A percentile compares a stretch with the other conserved stretches of the same genome.
Evolutionary conservation across 2,888 invertebrate species (phyloP).

Genomic region (Habrosyne pyritoides): DNA sequence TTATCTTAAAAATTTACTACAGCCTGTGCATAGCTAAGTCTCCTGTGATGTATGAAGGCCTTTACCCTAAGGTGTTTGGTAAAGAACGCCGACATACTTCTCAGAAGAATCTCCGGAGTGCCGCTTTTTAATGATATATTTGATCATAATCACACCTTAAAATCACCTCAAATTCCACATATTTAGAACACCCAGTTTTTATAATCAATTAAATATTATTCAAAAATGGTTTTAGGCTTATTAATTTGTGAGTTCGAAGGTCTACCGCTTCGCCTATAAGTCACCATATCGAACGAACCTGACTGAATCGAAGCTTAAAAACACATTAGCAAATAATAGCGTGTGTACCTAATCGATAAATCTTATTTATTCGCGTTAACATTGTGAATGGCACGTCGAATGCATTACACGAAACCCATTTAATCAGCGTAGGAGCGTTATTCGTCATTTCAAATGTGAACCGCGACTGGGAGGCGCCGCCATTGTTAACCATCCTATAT

Average conservation of each 20-base stretch:
- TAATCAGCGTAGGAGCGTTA: slow-evolving; percentile 12
- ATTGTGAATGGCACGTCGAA: slow-evolving; percentile 7
- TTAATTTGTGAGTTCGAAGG: neutral
- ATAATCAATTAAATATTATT: slow-evolving; percentile 4
- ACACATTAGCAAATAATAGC: slow-evolving; percentile 6
- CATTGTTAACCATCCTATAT: slow-evolving; percentile 43
- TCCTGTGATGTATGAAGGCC: slow-evolving; percentile 33
- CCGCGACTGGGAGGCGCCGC: slow-evolving; percentile 50
- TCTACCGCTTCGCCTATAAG: slow-evolving; percentile 1
- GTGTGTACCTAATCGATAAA: slow-evolving; percentile 9
- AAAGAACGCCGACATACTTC: slow-evolving; percentile 45
- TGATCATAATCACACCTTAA: slow-evolving; percentile 19
- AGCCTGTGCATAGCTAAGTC: slow-evolving; percentile 28
- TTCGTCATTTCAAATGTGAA: slow-evolving; percentile 44
- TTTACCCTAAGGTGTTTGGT: slow-evolving; percentile 7
- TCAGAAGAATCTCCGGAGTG: slow-evolving; percentile 48
- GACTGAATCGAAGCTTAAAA: neutral
- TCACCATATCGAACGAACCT: neutral
- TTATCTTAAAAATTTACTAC: slow-evolving; percentile 11
- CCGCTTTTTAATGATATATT: slow-evolving; percentile 32
- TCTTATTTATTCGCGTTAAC: slow-evolving; percentile 5
- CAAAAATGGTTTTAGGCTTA: neutral
- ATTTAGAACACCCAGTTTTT: slow-evolving; percentile 1
- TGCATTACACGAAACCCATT: slow-evolving; percentile 8
- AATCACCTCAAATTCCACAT: slow-evolving; percentile 1